Evolutionary conservation across 1,140 invertebrate species (phyloP), one percentile per base, ranked within the genome.

Genomic region (Drosophila simulans): DNA sequence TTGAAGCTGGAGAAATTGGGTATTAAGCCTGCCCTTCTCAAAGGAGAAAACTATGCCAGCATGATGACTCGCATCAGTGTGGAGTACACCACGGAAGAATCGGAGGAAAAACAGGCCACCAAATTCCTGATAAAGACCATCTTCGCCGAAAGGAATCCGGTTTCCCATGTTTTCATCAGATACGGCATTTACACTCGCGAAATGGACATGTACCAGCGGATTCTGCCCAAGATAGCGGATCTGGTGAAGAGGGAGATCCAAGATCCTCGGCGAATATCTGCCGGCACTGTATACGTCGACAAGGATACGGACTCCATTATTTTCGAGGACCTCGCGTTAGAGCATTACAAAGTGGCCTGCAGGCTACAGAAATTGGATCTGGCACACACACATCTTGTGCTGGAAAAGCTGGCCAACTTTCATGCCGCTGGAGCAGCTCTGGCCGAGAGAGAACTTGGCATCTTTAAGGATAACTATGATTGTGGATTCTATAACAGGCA

Each of bases 371-470:
- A 94, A 12, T 62, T 95, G 11, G 91, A 94, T 54, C 57, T 93
- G 4, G 69, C 93, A 10, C 93, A 94, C 56, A 77, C 93, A 0
- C 92, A 92, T 27, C 65, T 92, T 20, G 91, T 93, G 0, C 76
- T 94, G 0, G 93, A 93, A 43, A 93, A 92, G 12, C 70, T 95
- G 20, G 94, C 94, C 0, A 92, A 91, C 13, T 94, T 94, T 46
- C 94, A 95, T 76, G 94, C 94, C 0, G 48, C 65, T 2, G 78
- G 70, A 1, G 70, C 79, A 8, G 62, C 59, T 10, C 42, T 80
- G 3, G 73, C 70, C n/a, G 62, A 86, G 20, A 46, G 55, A 7
- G 25, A 75, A 15, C 68, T 66, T 0, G 75, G 59, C 0, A 65
- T 68, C 7, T 84, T 81, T 37, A 55, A 25, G 10, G 49, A 73